Conservation (phyloP, 2,888 invertebrate species). For the Acanthosoma haemorrhoidale region DNA sequence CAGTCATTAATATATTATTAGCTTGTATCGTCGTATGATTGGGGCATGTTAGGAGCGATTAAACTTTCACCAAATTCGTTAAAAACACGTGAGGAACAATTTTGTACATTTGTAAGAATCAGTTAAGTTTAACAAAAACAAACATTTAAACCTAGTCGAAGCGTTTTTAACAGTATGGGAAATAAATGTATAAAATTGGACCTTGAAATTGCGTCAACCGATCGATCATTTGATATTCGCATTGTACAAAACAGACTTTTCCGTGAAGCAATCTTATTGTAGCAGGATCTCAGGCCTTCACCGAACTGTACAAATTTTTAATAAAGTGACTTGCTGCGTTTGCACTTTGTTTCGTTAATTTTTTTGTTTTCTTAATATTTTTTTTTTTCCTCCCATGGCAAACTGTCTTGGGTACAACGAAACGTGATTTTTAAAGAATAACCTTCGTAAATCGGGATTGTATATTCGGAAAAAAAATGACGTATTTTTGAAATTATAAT, state of each 20-base stretch:
- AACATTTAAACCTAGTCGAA: constrained; percentile 21
- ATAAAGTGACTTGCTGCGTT: constrained; percentile 24
- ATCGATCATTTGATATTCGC: constrained; percentile 5
- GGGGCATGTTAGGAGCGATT: neutral
- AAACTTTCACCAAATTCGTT: constrained; percentile 1
- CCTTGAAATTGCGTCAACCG: neutral
- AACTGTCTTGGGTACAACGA: constrained; percentile 36
- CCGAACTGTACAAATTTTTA: constrained; percentile 39
- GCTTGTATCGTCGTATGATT: constrained; percentile 7
- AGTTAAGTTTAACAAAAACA: neutral
- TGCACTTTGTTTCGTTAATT: constrained; percentile 22
- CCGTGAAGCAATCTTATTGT: constrained; percentile 31
- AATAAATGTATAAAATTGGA: constrained; percentile 21
- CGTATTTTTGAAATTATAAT: constrained; percentile 39
- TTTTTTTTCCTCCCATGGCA: constrained; percentile 2
- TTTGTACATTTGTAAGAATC: constrained; percentile 14
- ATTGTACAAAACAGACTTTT: constrained; percentile 19
- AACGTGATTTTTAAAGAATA: constrained; percentile 34
- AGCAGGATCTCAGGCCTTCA: constrained; percentile 40
- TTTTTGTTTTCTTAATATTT: constrained; percentile 19
- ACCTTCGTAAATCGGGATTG: constrained; percentile 36
- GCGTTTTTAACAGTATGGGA: neutral
- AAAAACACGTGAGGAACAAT: constrained; percentile 7
- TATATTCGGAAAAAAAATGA: constrained; percentile 38
- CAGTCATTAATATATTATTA: constrained; percentile 21